Evolutionary conservation across 2,888 invertebrate genomes (phyloP), one percentile per base, ranked within the genome.

Genomic region (Ptilodon capucinus): DNA sequence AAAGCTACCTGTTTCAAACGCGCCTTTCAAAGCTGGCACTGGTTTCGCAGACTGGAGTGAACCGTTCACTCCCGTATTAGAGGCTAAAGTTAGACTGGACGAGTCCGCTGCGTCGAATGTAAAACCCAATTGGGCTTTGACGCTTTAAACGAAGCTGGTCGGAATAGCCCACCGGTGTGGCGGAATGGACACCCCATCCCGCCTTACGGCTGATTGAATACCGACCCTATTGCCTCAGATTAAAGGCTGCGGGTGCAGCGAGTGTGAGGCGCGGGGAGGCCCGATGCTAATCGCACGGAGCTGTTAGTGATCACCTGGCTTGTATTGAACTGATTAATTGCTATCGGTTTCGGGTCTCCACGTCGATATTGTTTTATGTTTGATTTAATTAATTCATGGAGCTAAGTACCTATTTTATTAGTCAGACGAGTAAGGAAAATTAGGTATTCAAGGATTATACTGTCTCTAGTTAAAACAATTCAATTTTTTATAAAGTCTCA

Each of bases 81-180:
- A 72, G 72, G 74, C 71, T 78, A 73, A 76, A 84, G 81, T 84
- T 84, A 81, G 83, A 85, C 86, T 84, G 86, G 79, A 79, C 79
- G 77, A 73, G 69, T 63, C 76, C 73, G 68, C 72, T 69, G 71
- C 75, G 81, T 82, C 79, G 76, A 76, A 84, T 86, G 85, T 85
- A 83, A 86, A 85, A 84, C 83, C 81, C 81, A 84, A 86, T 86
- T 84, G 83, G 79, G 79, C 84, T 85, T 83, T 83, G 84, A 85
- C 83, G 84, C 80, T 84, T 80, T 81, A 85, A 86, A 78, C 81
- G 80, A 79, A 65, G 71, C 79, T 76, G 70, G 71, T 79, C 76
- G 74, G 78, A 84, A 86, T 81, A 84, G 76, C 76, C 76, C 71
- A 71, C 71, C 71, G 70, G 64, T 69, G 68, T 59, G 69, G 66